Base-by-base conservation (phyloP, 2,113 vertebrate genomes). In the Corythaeola cristata region DNA sequence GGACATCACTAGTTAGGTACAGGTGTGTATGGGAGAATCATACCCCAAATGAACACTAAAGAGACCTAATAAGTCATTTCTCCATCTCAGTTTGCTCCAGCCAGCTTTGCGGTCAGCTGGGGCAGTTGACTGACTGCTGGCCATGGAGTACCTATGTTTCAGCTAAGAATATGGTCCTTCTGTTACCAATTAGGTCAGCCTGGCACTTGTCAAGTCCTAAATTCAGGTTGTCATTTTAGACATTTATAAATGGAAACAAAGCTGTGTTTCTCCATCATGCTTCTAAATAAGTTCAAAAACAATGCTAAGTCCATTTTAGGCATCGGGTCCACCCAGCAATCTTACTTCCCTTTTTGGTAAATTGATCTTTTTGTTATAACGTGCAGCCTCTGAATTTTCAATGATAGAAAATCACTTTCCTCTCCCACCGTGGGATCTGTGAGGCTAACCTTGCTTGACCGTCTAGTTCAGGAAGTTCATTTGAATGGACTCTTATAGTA, bases 281-380 rank as follows among this genome's bases (percentile, higher is more conserved):
- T 68, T 96, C 96, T 97, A 97, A 96, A 96, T 97, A 97, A 95
- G 81, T 95, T 95, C 84, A 95, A 96, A 97, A 95, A 91, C 95
- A 94, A 83, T 85, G 66, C 79, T 90, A 74, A 95, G 23, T 96
- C 81, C 88, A 92, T 98, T 98, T 98, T 97, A 96, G 96, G 95
- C 97, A 76, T 67, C 2, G 58, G 64, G 89, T 96, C 96, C 95
- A 94, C 97, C 97, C 97, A 97, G 95, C 86, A 98, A 98, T 98
- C 97, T 96, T 96, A 96, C 63, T 78, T 86, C 67, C 47, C 67
- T 95, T 96, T 97, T 93, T 88, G 88, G 94, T 74, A 96, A 84
- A 95, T 95, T 91, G 86, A 94, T 92, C 66, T 94, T 93, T 33
- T 75, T 72, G 32, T 89, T 92, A 45, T 67, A 87, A 68, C 59